Base-by-base conservation (phyloP, 23 tunicate species). In the Corella eumyota region DNA sequence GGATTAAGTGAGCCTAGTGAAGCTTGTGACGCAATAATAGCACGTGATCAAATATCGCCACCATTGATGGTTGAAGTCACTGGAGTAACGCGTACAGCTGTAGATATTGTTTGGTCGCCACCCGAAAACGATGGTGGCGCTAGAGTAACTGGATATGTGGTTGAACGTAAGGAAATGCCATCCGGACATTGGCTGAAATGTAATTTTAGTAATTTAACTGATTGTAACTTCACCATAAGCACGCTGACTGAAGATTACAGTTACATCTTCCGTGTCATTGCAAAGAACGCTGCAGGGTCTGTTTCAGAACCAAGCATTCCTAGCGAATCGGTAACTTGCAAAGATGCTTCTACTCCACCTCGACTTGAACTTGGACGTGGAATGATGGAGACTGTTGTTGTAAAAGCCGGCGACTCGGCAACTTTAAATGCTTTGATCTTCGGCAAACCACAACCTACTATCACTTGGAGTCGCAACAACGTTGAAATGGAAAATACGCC, bases 111-210 rank as follows among this genome's bases (percentile, higher is more conserved):
- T 11, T 92, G 98, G 98, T 30, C 20, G 26, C 59, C 64, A 36
- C 98, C 98, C 3, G 94, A 83, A 66, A 65, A 83, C 48, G 92
- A 92, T 36, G 98, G 98, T 35, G 98, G 98, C 26, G 79, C 98
- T 0, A 70, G 62, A 35, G 77, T 92, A 25, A 74, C 93, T 61
- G 98, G 98, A 31, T 92, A 92, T 60, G 71, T 74, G 23, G 77
- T 92, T 45, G 98, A 92, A 55, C 67, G 80, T 4, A 64, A 67
- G 34, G 49, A 34, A 0, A 40, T 75, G 25, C 82, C 80, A 17
- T 67, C 47, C 34, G 81, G 77, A 9, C 45, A 81, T 33, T 92
- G 98, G 98, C 6, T 71, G 29, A 92, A 79, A 46, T 92, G 98
- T 34, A 92, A 92, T 73, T 79, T 78, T 68, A 65, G 77, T 48